Evolutionary conservation across 2,797 vertebrate genomes (phyloP), one percentile per base, ranked within the genome.

Genomic region (Austrolebias charrua): DNA sequence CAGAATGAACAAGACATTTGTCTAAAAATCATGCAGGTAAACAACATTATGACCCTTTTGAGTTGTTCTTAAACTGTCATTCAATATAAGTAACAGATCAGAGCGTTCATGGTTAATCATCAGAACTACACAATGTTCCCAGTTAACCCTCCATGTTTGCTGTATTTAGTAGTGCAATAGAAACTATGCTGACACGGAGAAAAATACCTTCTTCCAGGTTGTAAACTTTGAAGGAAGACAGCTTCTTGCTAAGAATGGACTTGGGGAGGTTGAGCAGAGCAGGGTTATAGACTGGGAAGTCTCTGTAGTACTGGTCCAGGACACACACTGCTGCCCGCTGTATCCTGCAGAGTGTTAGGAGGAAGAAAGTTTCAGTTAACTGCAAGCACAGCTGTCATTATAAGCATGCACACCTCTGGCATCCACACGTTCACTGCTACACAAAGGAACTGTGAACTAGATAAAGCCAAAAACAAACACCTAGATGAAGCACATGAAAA

Each of bases 161-260:
- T 18, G 2, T 6, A 1, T 46, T 44, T 20, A 15, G 18, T 12
- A 0, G 5, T 16, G 43, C 35, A 12, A 9, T 38, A 3, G 10
- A 45, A n/a, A 0, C 31, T 8, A 5, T 58, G 0, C 18, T 6
- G 44, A 18, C 0, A 2, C 15, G 19, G 8, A 7, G 2, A 35
- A 28, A n/a, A 29, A 10, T 55, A 97, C 96, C 96, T 93, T 98
- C 95, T 66, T 94, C 96, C 8, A 98, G 93, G 54, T 94, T 96
- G 87, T 98, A 98, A 71, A 98, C 94, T 75, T 98, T 98, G 81
- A 98, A 96, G 31, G 95, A 96, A 4, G 96, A 96, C 90, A 94
- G 94, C 88, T 96, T 97, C 89, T 96, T 98, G 78, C 94, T 93
- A 40, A 98, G 94, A 88, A 98, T 95, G 65, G 96, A 96, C 83